Percentiles rank a stretch among this genome's conserved stretches.
Conservation (phyloP, 2,797 vertebrate genomes). For the Corythornis leucogaster region DNA sequence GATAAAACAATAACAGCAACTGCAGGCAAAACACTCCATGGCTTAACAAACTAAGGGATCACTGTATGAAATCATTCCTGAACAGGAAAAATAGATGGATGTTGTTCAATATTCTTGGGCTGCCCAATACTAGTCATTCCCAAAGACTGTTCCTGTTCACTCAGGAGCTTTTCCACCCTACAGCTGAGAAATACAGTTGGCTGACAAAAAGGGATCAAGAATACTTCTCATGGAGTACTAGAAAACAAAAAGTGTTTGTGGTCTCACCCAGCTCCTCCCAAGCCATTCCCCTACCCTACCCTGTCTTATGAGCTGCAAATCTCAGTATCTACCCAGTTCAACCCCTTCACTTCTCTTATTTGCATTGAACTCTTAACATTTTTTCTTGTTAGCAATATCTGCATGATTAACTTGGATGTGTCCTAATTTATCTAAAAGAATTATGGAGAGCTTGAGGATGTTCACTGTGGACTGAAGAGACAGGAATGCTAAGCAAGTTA, state of each 20-base stretch:
- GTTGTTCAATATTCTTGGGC: not conserved
- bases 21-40: not conserved
- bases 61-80: not conserved
- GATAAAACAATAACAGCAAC: not conserved
- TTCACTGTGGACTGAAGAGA: not conserved
- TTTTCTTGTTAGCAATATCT: not conserved
- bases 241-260: not conserved
- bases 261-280: not conserved
- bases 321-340: not conserved
- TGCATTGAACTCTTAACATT: not conserved
- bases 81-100: not conserved
- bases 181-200: not conserved
- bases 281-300: not conserved
- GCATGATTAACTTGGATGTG: not conserved
- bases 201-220: not conserved
- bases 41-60: not conserved
- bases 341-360: not conserved
- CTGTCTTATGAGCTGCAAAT: not conserved
- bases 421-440: not conserved
- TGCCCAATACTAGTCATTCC: not conserved
- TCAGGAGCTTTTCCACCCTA: not conserved
- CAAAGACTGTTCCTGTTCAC: not conserved
- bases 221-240: not conserved
- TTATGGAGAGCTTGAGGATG: not conserved
- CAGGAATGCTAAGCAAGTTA: not conserved